phyloP scores from a whole-genome alignment of 2,797 vertebrate genomes.

The Pipistrellus nathusii region DNA sequence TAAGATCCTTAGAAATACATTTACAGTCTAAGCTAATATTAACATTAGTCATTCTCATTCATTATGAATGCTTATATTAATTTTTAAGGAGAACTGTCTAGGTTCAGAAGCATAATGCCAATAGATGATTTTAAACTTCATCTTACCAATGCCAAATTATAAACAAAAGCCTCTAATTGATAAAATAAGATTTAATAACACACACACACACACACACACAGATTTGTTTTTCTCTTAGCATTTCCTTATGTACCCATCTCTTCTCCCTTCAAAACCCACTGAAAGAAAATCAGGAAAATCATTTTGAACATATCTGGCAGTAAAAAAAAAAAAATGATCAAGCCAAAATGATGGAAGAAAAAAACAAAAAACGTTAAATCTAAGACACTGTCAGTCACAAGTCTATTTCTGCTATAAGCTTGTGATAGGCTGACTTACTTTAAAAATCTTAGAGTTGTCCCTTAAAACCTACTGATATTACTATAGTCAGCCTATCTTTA shows the following conservation, averaged over 20 bases:
- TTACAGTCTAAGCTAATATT: slow-evolving; percentile 61
- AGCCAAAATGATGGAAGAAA: neutral
- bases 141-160: slow-evolving; percentile 21
- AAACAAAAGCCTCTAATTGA: slow-evolving; percentile 21
- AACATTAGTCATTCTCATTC: slow-evolving; percentile 60
- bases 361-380: neutral
- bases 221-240: neutral
- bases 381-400: neutral
- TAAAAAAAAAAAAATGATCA: neutral
- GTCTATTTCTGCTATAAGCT: neutral
- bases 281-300: slow-evolving; percentile 41
- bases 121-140: slow-evolving; percentile 51
- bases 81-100: slow-evolving; percentile 58
- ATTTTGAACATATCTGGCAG: neutral
- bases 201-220: neutral
- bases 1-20: slow-evolving; percentile 9
- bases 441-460: neutral
- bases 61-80: slow-evolving; percentile 60
- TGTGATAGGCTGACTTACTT: neutral
- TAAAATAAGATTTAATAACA: slow-evolving; percentile 11
- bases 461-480: neutral
- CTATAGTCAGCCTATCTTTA: neutral
- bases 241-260: neutral
- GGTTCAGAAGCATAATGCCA: slow-evolving; percentile 51
- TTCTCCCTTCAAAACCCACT: neutral